Evolutionary conservation across 2,113 vertebrate species (phyloP).

Genomic region (Pteropus alecto): DNA sequence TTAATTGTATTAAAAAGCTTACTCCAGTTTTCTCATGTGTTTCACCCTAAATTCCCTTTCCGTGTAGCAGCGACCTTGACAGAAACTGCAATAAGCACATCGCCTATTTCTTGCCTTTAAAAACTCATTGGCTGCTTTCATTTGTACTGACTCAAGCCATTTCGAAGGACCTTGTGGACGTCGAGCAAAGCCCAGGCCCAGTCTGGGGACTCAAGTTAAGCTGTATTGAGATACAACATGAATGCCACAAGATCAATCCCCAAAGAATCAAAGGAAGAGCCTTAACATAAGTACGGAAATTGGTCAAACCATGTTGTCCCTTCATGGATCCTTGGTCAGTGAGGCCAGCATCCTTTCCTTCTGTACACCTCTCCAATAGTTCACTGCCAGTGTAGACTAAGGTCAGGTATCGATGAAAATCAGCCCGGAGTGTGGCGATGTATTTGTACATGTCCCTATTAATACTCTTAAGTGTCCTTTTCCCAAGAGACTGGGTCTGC

Average conservation of each 20-base stretch:
- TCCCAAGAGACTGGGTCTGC: neutral
- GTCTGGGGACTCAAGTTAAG: neutral
- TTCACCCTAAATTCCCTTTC: neutral
- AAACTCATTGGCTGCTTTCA: neutral
- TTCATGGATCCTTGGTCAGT: neutral
- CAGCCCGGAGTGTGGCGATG: accelerated
- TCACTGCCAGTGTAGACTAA: accelerated
- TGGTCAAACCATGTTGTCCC: neutral
- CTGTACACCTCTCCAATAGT: neutral
- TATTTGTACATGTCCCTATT: neutral
- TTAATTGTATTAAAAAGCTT: neutral
- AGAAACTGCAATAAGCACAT: neutral
- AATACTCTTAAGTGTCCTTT: neutral
- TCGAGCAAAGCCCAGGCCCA: neutral
- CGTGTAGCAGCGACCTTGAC: neutral
- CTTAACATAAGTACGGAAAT: accelerated
- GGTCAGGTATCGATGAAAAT: neutral
- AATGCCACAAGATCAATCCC: neutral
- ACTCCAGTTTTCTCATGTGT: neutral
- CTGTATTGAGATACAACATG: neutral
- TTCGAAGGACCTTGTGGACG: neutral
- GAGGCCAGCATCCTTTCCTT: accelerated
- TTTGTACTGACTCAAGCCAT: neutral
- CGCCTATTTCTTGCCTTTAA: accelerated
- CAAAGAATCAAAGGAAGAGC: neutral